Conservation (phyloP, 1,140 invertebrate genomes). For the Augochlora pura region DNA sequence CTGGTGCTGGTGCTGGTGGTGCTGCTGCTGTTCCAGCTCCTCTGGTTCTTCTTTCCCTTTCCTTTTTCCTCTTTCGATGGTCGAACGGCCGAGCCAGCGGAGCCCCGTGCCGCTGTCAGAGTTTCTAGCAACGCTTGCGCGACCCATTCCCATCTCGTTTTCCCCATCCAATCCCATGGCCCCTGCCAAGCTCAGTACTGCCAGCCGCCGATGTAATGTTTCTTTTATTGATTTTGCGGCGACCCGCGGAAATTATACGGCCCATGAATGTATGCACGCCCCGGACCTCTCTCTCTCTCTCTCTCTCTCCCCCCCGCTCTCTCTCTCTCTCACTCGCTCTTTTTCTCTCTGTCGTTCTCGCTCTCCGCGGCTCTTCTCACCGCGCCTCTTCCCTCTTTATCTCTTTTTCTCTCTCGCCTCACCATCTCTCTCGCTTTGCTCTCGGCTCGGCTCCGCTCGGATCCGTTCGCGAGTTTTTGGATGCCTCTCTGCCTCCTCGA, state of each 20-base stretch:
- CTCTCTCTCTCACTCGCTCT: background rate
- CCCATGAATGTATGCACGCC: slow-evolving; percentile 63
- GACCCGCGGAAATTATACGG: slow-evolving; percentile 77
- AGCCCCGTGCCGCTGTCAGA: slow-evolving; percentile 63
- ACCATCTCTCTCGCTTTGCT: background rate
- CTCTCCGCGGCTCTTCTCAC: slow-evolving; percentile 15
- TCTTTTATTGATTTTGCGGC: slow-evolving; percentile 81
- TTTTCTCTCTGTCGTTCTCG: background rate
- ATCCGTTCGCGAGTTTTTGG: slow-evolving; percentile 16
- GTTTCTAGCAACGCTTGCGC: slow-evolving; percentile 77
- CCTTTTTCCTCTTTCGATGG: slow-evolving; percentile 65
- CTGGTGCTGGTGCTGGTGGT: slow-evolving; percentile 6
- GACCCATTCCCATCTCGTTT: slow-evolving; percentile 76
- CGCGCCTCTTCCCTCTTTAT: slow-evolving; percentile 39
- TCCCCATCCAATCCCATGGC: slow-evolving; percentile 75
- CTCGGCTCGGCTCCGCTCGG: background rate
- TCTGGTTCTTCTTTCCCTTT: slow-evolving; percentile 55
- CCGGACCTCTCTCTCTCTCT: slow-evolving; percentile 49
- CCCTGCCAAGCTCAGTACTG: slow-evolving; percentile 69
- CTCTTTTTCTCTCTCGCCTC: background rate
- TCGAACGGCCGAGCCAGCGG: slow-evolving; percentile 60
- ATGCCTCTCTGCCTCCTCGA: slow-evolving; percentile 14
- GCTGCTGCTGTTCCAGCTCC: slow-evolving; percentile 32
- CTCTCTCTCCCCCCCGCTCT: slow-evolving; percentile 30
- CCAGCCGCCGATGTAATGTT: slow-evolving; percentile 80